phyloP scores from a whole-genome alignment of 1,140 invertebrate genomes.

The Macrotrachela quadricornifera region DNA sequence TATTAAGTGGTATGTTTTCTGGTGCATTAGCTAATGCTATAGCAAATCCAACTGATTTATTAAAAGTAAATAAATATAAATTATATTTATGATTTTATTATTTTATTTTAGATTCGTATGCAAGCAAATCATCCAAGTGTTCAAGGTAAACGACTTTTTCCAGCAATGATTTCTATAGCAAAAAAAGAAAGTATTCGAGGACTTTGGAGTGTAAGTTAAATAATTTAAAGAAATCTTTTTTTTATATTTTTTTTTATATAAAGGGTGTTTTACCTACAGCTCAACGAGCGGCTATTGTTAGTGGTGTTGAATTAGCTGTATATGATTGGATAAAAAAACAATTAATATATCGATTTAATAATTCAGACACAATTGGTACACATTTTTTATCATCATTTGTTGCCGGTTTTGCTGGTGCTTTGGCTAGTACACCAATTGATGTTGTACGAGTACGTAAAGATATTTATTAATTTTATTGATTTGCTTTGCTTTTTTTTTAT shows the following conservation, averaged over 20 bases:
- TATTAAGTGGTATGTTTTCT: slow-evolving; percentile 47
- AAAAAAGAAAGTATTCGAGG: slow-evolving; percentile 20
- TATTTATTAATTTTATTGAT: neutral
- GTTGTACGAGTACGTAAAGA: slow-evolving; percentile 24
- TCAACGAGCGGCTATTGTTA: slow-evolving; percentile 68
- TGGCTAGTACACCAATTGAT: slow-evolving; percentile 27
- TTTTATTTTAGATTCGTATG: slow-evolving; percentile 19
- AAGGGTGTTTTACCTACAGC: slow-evolving; percentile 71
- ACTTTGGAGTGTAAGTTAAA: slow-evolving; percentile 22
- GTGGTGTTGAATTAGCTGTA: slow-evolving; percentile 71
- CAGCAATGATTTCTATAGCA: slow-evolving; percentile 18
- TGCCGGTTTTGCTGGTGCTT: slow-evolving; percentile 24
- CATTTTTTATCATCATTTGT: slow-evolving; percentile 47
- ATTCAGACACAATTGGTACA: slow-evolving; percentile 58
- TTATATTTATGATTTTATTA: no score
- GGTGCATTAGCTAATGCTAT: slow-evolving; percentile 22
- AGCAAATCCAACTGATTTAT: slow-evolving; percentile 29
- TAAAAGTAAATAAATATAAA: slow-evolving; percentile 10
- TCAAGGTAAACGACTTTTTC: slow-evolving; percentile 7
- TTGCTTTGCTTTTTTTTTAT: neutral
- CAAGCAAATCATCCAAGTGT: slow-evolving; percentile 35
- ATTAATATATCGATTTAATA: slow-evolving; percentile 37
- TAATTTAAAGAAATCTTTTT: neutral
- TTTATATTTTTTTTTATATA: slow-evolving; percentile 9
- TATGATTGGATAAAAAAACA: slow-evolving; percentile 72